Percentiles rank a stretch among this genome's conserved stretches.
phyloP scores from a whole-genome alignment of 2,888 invertebrate species.

The Entomobrya multifasciata region DNA sequence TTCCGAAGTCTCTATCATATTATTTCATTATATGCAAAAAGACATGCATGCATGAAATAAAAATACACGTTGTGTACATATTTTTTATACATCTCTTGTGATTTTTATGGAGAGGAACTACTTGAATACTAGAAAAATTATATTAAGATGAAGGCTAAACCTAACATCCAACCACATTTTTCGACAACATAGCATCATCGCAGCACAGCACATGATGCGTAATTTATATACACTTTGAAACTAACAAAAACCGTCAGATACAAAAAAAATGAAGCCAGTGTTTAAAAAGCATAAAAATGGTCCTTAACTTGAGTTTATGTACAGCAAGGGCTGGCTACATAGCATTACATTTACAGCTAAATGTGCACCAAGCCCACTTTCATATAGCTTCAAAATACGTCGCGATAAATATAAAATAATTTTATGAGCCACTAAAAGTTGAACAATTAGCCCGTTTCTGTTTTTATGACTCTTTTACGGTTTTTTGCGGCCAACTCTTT shows the following conservation, averaged over 20 bases:
- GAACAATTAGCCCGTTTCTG: conserved; percentile 76
- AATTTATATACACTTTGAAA: conserved; percentile 39
- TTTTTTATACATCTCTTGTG: no score
- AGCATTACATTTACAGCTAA: background rate
- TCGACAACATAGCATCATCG: conserved; percentile 3
- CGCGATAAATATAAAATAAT: conserved; percentile 71
- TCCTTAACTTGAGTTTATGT: background rate
- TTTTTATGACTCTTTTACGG: conserved; percentile 75
- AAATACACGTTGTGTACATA: no score
- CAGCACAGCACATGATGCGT: conserved; percentile 3
- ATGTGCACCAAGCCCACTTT: background rate
- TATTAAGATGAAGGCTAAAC: no score
- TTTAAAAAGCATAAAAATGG: background rate
- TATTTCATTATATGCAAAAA: no score
- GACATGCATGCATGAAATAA: no score
- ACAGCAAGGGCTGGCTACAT: background rate
- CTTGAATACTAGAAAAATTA: no score
- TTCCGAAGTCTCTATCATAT: no score
- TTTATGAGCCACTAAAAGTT: conserved; percentile 75
- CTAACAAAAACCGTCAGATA: conserved; percentile 47
- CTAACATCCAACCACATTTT: background rate
- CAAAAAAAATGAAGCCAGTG: conserved; percentile 23
- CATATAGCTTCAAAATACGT: background rate
- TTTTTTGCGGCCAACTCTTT: conserved; percentile 69
- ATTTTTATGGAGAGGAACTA: no score